These are phyloP conservation scores for Paramuricea clavata DNA, from an alignment of 92 coral and sea anemone genomes.

Conservation along the genomic window DNA sequence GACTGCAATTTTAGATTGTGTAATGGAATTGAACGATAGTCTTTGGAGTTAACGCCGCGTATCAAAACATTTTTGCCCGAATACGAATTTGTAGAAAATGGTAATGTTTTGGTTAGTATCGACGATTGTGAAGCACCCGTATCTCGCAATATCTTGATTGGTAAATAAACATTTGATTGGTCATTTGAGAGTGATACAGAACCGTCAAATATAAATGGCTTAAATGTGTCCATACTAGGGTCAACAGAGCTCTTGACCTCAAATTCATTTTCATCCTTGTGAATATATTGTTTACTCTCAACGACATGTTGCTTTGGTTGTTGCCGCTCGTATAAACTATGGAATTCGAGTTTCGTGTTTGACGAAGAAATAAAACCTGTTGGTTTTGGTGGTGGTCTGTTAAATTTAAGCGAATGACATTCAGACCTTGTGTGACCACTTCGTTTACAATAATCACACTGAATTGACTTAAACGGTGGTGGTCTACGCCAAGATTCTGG, in stretches of 20 bases:
- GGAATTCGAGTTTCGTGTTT: not conserved
- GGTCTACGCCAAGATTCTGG: not conserved
- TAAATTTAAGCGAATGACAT: not conserved
- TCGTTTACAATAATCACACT: conserved; percentile 41
- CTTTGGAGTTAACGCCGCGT: conserved; percentile 39
- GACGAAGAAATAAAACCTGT: not conserved
- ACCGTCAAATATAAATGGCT: conserved; percentile 64
- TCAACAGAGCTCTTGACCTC: too few relatives aligned
- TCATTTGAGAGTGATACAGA: conserved; percentile 46
- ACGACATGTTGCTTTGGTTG: not conserved
- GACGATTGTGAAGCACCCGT: conserved; percentile 71
- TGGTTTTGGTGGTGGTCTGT: not conserved
- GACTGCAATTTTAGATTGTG: too few relatives aligned
- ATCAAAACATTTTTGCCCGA: conserved; percentile 51
- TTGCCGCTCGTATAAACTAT: not conserved
- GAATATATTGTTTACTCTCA: not conserved
- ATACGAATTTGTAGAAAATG: conserved; percentile 42
- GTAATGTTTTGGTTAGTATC: conserved; percentile 38
- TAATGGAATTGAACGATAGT: conserved; percentile 2
- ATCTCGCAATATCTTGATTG: conserved; percentile 64
- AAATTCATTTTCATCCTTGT: not conserved
- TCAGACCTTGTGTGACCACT: conserved; percentile 40
- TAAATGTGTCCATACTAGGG: not conserved
- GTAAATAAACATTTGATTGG: conserved; percentile 14
- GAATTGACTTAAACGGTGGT: not conserved